Base-by-base conservation (phyloP, 2,797 vertebrate species). In the Coracias cyanogaster region DNA sequence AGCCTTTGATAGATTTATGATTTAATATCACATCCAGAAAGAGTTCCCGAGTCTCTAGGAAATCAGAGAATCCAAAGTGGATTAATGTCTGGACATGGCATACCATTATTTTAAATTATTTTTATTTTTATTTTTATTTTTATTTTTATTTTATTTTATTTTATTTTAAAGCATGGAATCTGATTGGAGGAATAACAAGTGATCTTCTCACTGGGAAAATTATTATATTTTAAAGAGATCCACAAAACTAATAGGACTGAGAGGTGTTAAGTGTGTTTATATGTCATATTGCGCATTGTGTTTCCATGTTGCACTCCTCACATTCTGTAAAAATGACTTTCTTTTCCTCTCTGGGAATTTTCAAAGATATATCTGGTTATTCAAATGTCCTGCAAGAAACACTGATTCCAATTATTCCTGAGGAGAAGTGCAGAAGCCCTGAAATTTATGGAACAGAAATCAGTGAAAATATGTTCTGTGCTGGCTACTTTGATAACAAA, bases 381-480 rank as follows among this genome's bases (percentile, higher is more conserved):
- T 98, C 99, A 7, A 46, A 82, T 14, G 96, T 94, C 55, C 98
- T 99, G 81, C 98, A 98, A 96, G 99, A 99, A 97, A 98, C 97
- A 2, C 73, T 98, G 7, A 97, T 99, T 51, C 98, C 98, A 29
- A 98, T 99, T 24, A 97, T 99, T 43, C 78, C 98, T 2, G 98
- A 99, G 3, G 96, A 98, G 28, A 85, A 91, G 48, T 99, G 99
- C 79, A 98, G 96, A 82, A 98, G 98, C 73, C 98, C 99, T 1
- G 98, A 99, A 9, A 97, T 99, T 51, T 99, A 99, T 3, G 99
- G 99, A 26, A 97, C 94, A 7, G 98, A 99, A 37, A 93, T 99
- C 80, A 99, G 98, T 12, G 82, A 97, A 52, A 98, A 99, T 96
- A 99, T 99, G 99, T 95, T 99, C 46, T 99, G 99, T 24, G 99